Percentiles rank a stretch among this genome's conserved stretches.
Evolutionary conservation across 30 jellyfish, hydroid and myxozoan genomes (phyloP).

Genomic region (Nemopilema nomurai): DNA sequence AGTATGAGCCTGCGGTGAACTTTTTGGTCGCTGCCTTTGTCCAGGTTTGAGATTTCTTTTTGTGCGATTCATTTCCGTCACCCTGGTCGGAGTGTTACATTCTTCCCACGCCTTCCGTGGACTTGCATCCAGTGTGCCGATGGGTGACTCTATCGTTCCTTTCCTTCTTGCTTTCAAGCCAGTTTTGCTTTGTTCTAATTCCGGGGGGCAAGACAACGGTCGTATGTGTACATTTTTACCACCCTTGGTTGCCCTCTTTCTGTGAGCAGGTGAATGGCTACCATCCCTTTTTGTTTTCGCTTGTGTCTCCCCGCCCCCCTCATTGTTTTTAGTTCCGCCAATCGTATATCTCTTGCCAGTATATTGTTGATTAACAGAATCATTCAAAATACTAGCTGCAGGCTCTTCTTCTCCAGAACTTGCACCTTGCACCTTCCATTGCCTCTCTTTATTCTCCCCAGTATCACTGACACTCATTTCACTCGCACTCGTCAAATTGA

Average conservation of each 20-base stretch:
- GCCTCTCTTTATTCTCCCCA: background rate
- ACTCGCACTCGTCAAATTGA: background rate
- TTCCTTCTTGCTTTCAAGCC: background rate
- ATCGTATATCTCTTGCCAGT: background rate
- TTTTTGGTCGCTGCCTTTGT: slow-evolving; percentile 20
- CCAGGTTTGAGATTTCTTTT: background rate
- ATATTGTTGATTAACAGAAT: background rate
- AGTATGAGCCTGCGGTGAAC: background rate
- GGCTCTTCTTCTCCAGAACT: background rate
- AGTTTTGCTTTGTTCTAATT: background rate
- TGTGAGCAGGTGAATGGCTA: background rate
- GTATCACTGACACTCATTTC: background rate
- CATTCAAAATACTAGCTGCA: background rate
- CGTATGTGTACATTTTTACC: background rate
- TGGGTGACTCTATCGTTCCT: background rate
- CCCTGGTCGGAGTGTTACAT: background rate
- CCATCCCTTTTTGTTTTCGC: background rate
- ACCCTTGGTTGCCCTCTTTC: background rate
- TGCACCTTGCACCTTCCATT: background rate
- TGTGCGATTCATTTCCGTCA: background rate
- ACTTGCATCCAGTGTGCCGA: background rate
- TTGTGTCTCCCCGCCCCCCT: background rate
- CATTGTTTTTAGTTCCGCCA: background rate
- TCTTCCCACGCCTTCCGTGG: slow-evolving; percentile 29
- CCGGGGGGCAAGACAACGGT: slow-evolving; percentile 31